phyloP scores from a whole-genome alignment of 30 jellyfish, hydroid and myxozoan species.

The Pseudorhiza aurosa region DNA sequence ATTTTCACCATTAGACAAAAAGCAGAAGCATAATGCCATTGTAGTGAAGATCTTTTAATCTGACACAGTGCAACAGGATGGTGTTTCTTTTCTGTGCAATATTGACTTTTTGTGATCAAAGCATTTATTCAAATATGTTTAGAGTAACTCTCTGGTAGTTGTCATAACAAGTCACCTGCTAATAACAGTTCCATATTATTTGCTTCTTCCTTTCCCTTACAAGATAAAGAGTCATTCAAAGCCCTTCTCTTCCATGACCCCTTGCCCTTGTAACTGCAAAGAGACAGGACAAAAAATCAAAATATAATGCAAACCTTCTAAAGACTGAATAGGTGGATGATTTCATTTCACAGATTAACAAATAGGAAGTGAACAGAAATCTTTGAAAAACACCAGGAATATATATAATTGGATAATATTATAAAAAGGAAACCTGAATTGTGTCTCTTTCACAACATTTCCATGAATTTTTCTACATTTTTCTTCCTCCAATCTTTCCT shows the following conservation, averaged over 20 bases:
- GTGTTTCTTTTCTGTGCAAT: no score
- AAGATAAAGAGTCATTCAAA: not conserved
- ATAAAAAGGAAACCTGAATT: constrained; percentile 57
- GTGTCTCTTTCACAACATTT: constrained; percentile 49
- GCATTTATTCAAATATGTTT: no score
- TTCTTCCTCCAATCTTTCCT: constrained; percentile 3
- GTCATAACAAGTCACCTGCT: no score
- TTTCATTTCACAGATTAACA: not conserved
- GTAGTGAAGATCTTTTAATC: no score
- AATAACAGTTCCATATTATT: not conserved
- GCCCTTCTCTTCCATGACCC: not conserved
- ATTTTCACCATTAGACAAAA: no score
- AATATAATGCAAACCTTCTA: not conserved
- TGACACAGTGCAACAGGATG: no score
- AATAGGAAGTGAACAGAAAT: no score
- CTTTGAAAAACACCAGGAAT: no score
- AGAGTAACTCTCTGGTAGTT: no score
- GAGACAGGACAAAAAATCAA: not conserved
- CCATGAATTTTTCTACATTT: constrained; percentile 44
- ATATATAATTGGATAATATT: no score
- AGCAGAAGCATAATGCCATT: no score
- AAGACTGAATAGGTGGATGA: not conserved
- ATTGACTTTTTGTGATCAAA: no score
- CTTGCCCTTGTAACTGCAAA: constrained; percentile 7
- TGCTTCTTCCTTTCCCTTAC: not conserved